Evolutionary conservation across 2,888 invertebrate genomes (phyloP), one percentile per base, ranked within the genome.

Genomic region (Luffia ferchaultella): DNA sequence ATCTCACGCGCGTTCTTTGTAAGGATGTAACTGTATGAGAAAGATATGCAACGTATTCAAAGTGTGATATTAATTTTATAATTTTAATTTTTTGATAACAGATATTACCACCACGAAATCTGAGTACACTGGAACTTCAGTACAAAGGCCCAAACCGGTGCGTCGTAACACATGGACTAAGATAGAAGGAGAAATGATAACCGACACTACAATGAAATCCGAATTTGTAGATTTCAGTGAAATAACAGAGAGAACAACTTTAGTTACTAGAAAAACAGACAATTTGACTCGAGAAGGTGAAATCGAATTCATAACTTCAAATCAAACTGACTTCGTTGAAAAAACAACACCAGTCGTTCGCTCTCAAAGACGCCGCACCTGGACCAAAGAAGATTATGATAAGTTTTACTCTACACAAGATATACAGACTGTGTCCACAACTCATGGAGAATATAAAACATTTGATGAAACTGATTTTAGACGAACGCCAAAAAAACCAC

Each of bases 81-180:
- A 48, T 20, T 48, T 41, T 42, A 48, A 50, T 51, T 51, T 53
- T 50, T 52, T 53, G n/a, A 51, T 76, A 85, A 57, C 70, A 92
- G 92, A 89, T 73, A 82, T 87, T 52, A 92, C 92, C 52, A 92
- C 92, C 48, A 85, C 87, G 49, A 88, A 89, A 60, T 73, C 86
- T 54, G 90, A 89, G 64, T 92, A 88, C 68, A 90, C 90, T 56
- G 87, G 89, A n/a, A 87, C 88, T 67, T 86, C 87, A 55, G 80
- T 85, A 3, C 90, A 90, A 68, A 77, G 89, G 60, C 85, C 89
- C 44, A 86, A 78, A 62, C 86, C 88, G 52, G 87, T 90, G 46
- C 82, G 92, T 58, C 86, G 92, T 50, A 91, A 92, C 62, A 93
- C 92, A 1, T 92, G 89, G 85, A 92, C 92, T 0, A 92, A 92